These are phyloP conservation scores for Xyrauchen texanus DNA, from an alignment of 2,113 vertebrate genomes.

Conservation along the genomic window DNA sequence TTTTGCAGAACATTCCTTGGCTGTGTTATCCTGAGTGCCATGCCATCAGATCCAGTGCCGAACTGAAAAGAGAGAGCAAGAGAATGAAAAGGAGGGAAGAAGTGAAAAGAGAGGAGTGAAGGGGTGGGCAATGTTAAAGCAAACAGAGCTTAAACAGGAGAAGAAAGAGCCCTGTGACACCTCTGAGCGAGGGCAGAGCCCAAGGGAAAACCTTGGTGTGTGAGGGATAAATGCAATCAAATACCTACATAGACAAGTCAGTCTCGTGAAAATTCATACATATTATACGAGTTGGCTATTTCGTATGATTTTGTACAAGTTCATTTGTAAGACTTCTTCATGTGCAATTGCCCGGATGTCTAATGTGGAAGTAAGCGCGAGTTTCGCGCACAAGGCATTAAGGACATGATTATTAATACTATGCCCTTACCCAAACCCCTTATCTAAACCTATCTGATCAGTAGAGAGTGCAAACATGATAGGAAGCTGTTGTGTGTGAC, in stretches of 20 bases:
- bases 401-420: no score
- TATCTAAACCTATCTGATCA: no score
- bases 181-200: slow-evolving; percentile 56
- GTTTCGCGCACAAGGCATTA: no score
- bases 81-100: slow-evolving; percentile 17
- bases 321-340: no score
- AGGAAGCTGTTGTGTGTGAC: no score
- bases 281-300: no score
- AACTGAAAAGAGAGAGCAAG: slow-evolving; percentile 45
- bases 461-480: no score
- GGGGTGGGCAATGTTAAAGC: slow-evolving; percentile 48
- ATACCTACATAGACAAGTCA: neutral
- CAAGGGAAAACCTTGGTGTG: slow-evolving; percentile 32
- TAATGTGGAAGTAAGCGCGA: no score
- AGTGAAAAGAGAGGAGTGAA: slow-evolving; percentile 12
- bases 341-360: no score
- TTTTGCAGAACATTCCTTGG: slow-evolving; percentile 59
- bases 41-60: slow-evolving; percentile 66
- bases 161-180: slow-evolving; percentile 61
- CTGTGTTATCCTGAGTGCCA: slow-evolving; percentile 59
- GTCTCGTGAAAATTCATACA: no score
- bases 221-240: slow-evolving; percentile 14
- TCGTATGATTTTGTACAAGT: no score
- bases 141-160: slow-evolving; percentile 58
- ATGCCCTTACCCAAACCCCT: no score